These are phyloP conservation scores for Caenorhabditis macrosperma DNA, from an alignment of 2,888 invertebrate species.

Conservation along the genomic window DNA sequence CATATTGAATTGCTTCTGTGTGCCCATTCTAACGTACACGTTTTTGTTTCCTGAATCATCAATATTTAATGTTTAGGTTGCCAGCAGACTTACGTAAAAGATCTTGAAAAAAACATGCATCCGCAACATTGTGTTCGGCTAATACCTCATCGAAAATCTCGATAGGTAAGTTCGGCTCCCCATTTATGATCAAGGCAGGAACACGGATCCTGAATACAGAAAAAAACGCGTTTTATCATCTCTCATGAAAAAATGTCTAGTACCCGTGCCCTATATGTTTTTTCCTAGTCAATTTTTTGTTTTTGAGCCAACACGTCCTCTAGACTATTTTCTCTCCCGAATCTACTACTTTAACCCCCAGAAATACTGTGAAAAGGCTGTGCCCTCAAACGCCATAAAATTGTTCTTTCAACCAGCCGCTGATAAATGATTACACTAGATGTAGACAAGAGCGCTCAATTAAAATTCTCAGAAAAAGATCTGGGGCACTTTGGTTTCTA, in stretches of 20 bases:
- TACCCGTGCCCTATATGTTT: too few relatives aligned
- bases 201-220: conserved; percentile 3
- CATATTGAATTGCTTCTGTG: neutral
- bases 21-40: neutral
- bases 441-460: too few relatives aligned
- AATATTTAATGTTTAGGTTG: neutral
- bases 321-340: too few relatives aligned
- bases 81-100: conserved; percentile 1
- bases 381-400: too few relatives aligned
- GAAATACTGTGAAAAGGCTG: too few relatives aligned
- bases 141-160: conserved; percentile 14
- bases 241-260: neutral
- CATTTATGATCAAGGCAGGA: conserved; percentile 13
- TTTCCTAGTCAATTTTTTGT: too few relatives aligned
- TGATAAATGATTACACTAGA: too few relatives aligned
- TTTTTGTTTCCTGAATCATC: conserved; percentile 1
- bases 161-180: conserved; percentile 27
- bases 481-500: too few relatives aligned
- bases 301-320: too few relatives aligned
- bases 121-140: neutral
- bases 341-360: too few relatives aligned
- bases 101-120: neutral
- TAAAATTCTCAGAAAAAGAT: too few relatives aligned
- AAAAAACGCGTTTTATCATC: neutral
- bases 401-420: too few relatives aligned